Base-by-base conservation (phyloP, 2,888 invertebrate genomes). In the Perizoma affinitatum region DNA sequence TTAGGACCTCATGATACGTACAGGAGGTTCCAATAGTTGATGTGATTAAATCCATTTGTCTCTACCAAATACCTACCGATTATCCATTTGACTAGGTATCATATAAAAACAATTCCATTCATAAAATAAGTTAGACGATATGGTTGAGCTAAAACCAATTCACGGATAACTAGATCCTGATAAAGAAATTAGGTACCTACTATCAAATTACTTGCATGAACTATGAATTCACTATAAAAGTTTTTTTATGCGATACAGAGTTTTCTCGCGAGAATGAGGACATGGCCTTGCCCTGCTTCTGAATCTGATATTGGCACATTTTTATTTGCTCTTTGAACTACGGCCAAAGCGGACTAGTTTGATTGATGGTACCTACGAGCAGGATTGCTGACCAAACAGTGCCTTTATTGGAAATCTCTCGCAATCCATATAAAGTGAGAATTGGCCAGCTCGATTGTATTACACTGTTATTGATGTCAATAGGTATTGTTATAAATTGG, bases 221-320 rank as follows among this genome's bases (percentile, higher is more conserved):
- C 65, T 62, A 69, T 67, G 70, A 75, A 69, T 74, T 63, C 63
- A 75, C 76, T 78, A 80, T 79, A 75, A 71, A 65, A 73, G 78
- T 82, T 83, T 84, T n/a, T 83, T 83, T 79, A 78, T 75, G 73
- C 69, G 76, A 80, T 80, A 75, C 70, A 74, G 76, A 75, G 77
- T 78, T 82, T 84, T 82, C 80, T 76, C 78, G 80, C 79, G 80
- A 73, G 77, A 85, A 88, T 84, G 86, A 83, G 89, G 85, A 76
- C 89, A 72, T 81, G 86, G 82, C 91, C 91, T 91, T 91, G 91
- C 74, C 84, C 91, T 67, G 79, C 77, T 89, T 91, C 76, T 81
- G 71, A 79, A 89, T 91, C 76, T 81, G 71, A 79, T 83, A 89
- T 90, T 90, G 88, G 91, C 90, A 91, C 87, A 89, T 89, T 89